These are phyloP conservation scores for Aleadryas rufinucha DNA, from an alignment of 2,113 vertebrate species.

Conservation along the genomic window DNA sequence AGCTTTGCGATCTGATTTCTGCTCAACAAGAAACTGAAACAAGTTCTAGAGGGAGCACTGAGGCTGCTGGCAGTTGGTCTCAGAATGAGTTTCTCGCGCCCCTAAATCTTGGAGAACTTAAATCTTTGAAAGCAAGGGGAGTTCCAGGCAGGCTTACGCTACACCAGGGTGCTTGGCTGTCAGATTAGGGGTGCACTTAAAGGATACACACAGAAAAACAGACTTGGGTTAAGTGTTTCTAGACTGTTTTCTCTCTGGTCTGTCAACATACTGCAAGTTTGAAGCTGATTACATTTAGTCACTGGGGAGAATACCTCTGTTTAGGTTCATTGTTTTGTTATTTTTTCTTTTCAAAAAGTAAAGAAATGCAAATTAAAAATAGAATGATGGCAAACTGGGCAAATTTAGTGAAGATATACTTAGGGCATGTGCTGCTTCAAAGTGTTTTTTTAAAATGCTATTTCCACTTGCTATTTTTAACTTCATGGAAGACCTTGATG, in stretches of 20 bases:
- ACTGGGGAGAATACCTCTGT: background rate
- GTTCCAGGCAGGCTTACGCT: background rate
- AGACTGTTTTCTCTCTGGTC: background rate
- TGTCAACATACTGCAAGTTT: background rate
- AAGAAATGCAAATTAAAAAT: background rate
- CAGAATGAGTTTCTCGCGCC: slow-evolving; percentile 9
- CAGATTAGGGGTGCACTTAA: background rate
- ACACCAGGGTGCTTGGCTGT: background rate
- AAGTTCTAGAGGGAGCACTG: slow-evolving; percentile 37
- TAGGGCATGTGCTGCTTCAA: background rate
- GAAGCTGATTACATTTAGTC: background rate
- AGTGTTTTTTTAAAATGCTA: background rate
- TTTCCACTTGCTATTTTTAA: slow-evolving; percentile 47
- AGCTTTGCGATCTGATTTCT: slow-evolving; percentile 29
- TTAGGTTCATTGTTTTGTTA: background rate
- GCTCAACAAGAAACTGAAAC: slow-evolving; percentile 61
- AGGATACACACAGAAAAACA: rapidly evolving
- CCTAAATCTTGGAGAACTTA: slow-evolving; percentile 21
- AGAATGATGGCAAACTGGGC: rapidly evolving
- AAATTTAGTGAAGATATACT: background rate
- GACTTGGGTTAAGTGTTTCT: background rate
- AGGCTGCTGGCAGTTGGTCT: slow-evolving; percentile 25
- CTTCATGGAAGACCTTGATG: background rate
- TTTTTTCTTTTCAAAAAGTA: background rate
- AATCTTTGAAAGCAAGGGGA: slow-evolving; percentile 50